Evolutionary conservation across 2,888 invertebrate species (phyloP).

Genomic region (Hirtodrosophila confusa): DNA sequence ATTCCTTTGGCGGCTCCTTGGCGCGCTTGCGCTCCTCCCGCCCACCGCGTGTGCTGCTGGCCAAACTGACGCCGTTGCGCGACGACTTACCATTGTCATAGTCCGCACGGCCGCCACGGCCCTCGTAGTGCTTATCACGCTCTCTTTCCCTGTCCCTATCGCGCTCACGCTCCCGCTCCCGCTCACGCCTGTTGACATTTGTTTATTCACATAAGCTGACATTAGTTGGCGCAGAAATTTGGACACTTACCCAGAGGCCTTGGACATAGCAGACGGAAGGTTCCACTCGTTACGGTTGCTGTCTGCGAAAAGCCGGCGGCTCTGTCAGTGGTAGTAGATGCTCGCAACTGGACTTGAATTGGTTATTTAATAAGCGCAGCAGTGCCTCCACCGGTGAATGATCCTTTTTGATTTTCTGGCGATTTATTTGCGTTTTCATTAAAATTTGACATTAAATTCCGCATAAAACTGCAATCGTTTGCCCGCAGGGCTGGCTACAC

Average conservation of each 20-base stretch:
- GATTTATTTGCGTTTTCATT: too few species aligned
- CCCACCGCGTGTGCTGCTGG: slow-evolving; percentile 47
- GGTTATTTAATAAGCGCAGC: not conserved
- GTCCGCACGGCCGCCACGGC: slow-evolving; percentile 49
- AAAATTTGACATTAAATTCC: too few species aligned
- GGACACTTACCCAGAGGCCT: slow-evolving; percentile 65
- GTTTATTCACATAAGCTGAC: not conserved
- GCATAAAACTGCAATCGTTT: too few species aligned
- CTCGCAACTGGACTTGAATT: not conserved
- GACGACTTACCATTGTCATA: slow-evolving; percentile 72
- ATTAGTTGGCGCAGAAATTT: not conserved
- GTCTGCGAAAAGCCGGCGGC: slow-evolving; percentile 27
- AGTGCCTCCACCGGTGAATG: not conserved
- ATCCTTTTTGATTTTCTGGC: not conserved
- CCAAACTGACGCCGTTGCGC: slow-evolving; percentile 66
- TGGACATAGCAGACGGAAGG: slow-evolving; percentile 54
- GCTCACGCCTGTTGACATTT: slow-evolving; percentile 48
- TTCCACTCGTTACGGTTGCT: not conserved
- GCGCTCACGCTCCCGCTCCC: slow-evolving; percentile 62
- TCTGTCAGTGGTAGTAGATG: slow-evolving; percentile 1
- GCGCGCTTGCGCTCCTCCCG: slow-evolving; percentile 78
- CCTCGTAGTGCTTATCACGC: slow-evolving; percentile 74
- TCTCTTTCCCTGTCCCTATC: slow-evolving; percentile 68
- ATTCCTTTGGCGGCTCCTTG: slow-evolving; percentile 59
- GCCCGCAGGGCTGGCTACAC: too few species aligned